Base-by-base conservation (phyloP, 2,113 vertebrate genomes). In the Halcyon senegalensis region DNA sequence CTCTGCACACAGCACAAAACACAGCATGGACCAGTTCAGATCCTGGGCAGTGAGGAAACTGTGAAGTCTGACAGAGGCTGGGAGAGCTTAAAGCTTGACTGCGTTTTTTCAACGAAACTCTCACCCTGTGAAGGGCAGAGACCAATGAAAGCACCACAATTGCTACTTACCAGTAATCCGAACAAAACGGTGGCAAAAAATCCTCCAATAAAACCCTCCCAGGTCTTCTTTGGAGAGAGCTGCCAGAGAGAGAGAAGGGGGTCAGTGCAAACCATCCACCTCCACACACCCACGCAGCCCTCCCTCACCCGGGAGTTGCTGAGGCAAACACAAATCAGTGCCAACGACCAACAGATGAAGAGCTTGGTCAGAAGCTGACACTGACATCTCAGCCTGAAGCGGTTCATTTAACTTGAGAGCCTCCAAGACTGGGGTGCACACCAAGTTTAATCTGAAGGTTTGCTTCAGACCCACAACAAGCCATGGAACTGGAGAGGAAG, bases 151-250 rank as follows among this genome's bases (percentile, higher is more conserved):
- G 21, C 6, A 17, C 39, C n/a, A 6, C 0, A 4, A 20, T 2
- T 33, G 51, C 5, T 31, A 97, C 98, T 98, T 95, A 99, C 99
- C 98, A 99, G 84, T 88, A 99, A 98, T 23, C 99, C 99, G 95
- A 99, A 99, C 44, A 99, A 93, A 30, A 99, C 99, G 0, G 99
- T 99, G 85, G 99, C 62, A 87, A 99, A 99, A 79, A 99, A 98
- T 16, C 99, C 99, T 43, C 99, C 99, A 8, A 99, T 99, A 86
- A 99, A 99, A 31, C 99, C 99, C 96, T 99, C 99, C 99, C 99
- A 99, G 35, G 99, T 99, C 98, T 99, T 99, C 98, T 99, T 99
- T 9, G 99, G 99, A 7, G 99, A 99, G 50, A 99, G 98, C 99
- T 99, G 98, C 51, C 92, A 88, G 93, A 92, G 17, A 70, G 67